Evolutionary conservation across 1,140 invertebrate species (phyloP).

Genomic region (Plectrocnemia conspersa): DNA sequence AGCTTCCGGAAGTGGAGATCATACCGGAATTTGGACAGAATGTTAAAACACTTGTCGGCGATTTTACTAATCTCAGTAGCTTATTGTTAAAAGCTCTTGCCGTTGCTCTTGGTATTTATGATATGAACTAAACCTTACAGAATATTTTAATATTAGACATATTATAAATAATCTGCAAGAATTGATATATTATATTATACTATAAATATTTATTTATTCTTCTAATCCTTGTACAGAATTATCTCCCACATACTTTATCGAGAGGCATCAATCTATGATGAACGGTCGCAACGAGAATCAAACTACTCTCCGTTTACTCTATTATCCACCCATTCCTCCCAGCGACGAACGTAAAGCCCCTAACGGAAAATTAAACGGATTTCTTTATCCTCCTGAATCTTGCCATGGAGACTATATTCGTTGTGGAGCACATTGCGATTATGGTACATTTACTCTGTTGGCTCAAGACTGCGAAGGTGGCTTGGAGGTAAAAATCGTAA

Average conservation of each 20-base stretch:
- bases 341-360: conserved; percentile 46
- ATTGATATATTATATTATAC: not conserved
- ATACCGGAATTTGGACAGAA: conserved; percentile 61
- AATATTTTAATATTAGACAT: conserved; percentile 12
- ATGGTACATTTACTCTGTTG: conserved; percentile 69
- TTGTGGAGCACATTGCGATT: conserved; percentile 67
- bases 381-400: conserved; percentile 18
- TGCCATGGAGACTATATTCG: conserved; percentile 52
- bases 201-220: not conserved
- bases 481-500: conserved; percentile 39
- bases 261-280: conserved; percentile 61
- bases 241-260: conserved; percentile 49
- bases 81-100: conserved; percentile 62
- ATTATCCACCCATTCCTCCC: conserved; percentile 62
- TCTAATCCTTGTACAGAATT: conserved; percentile 26
- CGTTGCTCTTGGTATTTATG: conserved; percentile 52
- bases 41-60: conserved; percentile 57
- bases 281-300: conserved; percentile 55
- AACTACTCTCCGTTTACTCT: conserved; percentile 62
- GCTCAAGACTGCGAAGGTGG: conserved; percentile 67
- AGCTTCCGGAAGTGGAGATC: conserved; percentile 60
- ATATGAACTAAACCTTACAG: not conserved
- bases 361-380: conserved; percentile 35
- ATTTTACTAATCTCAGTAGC: conserved; percentile 62
- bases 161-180: not conserved